These are phyloP conservation scores for Sternotherus odoratus DNA, from an alignment of 2,797 vertebrate species.

Conservation along the genomic window DNA sequence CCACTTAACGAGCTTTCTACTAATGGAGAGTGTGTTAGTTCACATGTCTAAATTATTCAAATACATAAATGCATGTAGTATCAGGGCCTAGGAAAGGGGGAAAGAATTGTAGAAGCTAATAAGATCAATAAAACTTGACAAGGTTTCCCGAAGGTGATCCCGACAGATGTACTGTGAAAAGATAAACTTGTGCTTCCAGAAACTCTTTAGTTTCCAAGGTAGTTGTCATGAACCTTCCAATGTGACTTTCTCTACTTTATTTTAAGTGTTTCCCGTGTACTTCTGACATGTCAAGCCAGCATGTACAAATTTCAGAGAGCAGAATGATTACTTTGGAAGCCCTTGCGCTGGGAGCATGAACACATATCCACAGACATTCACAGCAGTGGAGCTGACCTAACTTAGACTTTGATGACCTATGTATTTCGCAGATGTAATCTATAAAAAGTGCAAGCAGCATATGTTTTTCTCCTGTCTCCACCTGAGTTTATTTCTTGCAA, in stretches of 20 bases:
- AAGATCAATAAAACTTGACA: not conserved
- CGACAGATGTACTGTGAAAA: not conserved
- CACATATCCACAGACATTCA: not conserved
- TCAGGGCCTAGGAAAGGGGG: not conserved
- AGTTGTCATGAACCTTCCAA: not conserved
- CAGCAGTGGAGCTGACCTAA: not conserved
- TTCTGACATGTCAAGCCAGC: not conserved
- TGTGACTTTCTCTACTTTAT: not conserved
- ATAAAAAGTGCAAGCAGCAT: not conserved
- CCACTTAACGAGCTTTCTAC: not conserved
- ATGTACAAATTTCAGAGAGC: not conserved
- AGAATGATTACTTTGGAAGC: not conserved
- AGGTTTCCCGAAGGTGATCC: not conserved
- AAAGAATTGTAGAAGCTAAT: not conserved
- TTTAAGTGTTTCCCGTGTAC: not conserved
- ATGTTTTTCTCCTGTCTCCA: not conserved
- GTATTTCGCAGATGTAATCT: not conserved
- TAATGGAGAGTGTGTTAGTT: not conserved
- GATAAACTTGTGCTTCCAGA: not conserved
- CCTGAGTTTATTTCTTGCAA: not conserved
- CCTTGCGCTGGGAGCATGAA: not conserved
- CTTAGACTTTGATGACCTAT: not conserved
- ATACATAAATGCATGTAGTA: not conserved
- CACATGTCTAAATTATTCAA: accelerated
- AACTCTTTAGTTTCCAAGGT: not conserved